Base-by-base conservation (phyloP, 2,797 vertebrate genomes). In the Platalea minor region DNA sequence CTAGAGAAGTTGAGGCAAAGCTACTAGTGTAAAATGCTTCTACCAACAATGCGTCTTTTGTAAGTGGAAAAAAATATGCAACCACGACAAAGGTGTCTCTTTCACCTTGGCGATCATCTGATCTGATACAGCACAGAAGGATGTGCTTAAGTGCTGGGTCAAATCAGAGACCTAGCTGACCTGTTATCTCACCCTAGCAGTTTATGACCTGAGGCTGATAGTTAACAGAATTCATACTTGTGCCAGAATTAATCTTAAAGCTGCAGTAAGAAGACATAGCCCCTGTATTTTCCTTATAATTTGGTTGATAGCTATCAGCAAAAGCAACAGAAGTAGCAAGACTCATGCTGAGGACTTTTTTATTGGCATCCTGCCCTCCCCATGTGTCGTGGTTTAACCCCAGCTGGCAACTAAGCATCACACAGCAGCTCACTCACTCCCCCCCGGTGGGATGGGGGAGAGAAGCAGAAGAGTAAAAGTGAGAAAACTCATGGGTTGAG, bases 1-100 rank as follows among this genome's bases (percentile, higher is more conserved):
- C 98, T 97, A 99, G 96, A 91, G 35, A 46, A 91, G 24, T 85
- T 77, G 48, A 93, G 28, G 45, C 35, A 94, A 85, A 91, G 28
- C 23, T 50, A 16, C n/a, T 41, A 11, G 23, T 78, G 37, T 61
- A 64, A 93, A 89, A 85, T 81, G 31, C 20, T 73, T 48, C 60
- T 77, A 59, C 59, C 31, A 78, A 72, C n/a, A 78, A 21, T 17
- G 31, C 29, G 23, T 74, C 50, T 72, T 81, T n/a, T 84, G 50
- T 39, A 88, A 86, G 53, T 21, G 16, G 50, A 65, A 91, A 77
- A 95, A 95, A 69, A 78, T 33, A 51, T 8, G 39, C 45, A 93
- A 53, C 17, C 16, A 9, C 45, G 74, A 35, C 25, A 70, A 37
- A 53, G 56, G 11, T 69, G 20, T 56, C 28, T 39, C 9, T 68